Percentiles rank a stretch among this genome's conserved stretches.
Conservation (phyloP, 2,113 vertebrate species). For the Scytalopus superciliaris region DNA sequence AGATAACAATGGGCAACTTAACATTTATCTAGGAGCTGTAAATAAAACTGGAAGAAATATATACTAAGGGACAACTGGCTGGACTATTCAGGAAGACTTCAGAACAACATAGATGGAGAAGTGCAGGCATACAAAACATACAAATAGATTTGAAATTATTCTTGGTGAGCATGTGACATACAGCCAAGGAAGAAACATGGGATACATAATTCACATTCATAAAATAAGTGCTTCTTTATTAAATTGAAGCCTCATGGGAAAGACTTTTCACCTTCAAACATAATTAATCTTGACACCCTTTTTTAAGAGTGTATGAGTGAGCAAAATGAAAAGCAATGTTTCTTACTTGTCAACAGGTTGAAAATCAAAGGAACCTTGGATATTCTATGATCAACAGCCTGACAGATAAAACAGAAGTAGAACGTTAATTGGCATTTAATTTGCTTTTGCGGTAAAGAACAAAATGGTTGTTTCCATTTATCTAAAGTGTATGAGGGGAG, state of each 20-base stretch:
- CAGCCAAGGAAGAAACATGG: background rate
- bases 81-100: background rate
- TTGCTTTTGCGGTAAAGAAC: background rate
- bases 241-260: background rate
- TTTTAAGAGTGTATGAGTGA: background rate
- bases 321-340: background rate
- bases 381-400: background rate
- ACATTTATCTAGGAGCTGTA: background rate
- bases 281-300: background rate
- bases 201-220: background rate
- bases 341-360: background rate
- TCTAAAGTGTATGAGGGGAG: fast-evolving
- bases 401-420: background rate
- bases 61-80: background rate
- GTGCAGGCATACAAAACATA: background rate
- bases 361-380: background rate
- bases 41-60: background rate
- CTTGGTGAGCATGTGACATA: background rate
- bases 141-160: background rate
- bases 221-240: background rate
- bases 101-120: background rate
- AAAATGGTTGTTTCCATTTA: background rate
- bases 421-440: background rate
- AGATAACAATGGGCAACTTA: background rate
- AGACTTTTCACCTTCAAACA: background rate